Percentiles rank a stretch among this genome's conserved stretches.
Evolutionary conservation across 2,888 invertebrate genomes (phyloP).

Genomic region (Eutolmus rufibarbis): DNA sequence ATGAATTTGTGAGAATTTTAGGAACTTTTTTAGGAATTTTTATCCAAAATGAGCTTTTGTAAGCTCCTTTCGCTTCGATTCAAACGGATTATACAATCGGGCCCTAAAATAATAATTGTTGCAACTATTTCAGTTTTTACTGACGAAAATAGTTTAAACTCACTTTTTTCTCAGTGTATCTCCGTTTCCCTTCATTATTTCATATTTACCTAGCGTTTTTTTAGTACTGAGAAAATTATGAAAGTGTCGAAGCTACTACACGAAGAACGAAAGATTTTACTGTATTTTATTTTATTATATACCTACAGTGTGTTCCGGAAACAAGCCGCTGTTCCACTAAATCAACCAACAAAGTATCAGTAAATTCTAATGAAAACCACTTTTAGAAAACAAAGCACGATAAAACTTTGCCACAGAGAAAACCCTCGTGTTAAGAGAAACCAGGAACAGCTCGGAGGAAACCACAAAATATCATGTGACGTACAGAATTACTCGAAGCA

Average conservation of each 20-base stretch:
- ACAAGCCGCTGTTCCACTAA: neutral
- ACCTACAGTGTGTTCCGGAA: neutral
- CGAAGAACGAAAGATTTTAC: neutral
- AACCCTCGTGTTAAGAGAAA: slow-evolving; percentile 13
- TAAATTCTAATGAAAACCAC: slow-evolving; percentile 38
- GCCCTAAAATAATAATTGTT: no score
- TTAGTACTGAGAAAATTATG: no score
- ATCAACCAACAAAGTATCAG: neutral
- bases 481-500: slow-evolving; percentile 26
- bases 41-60: no score
- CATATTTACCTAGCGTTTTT: no score
- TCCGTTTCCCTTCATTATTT: neutral
- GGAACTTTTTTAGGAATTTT: no score
- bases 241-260: no score
- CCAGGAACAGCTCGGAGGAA: neutral
- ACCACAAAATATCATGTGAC: slow-evolving; percentile 36
- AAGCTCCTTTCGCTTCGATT: no score
- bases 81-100: no score
- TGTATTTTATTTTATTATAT: neutral
- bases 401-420: slow-evolving; percentile 19
- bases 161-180: no score
- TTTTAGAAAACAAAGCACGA: slow-evolving; percentile 35
- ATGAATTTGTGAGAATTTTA: no score
- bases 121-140: no score
- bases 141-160: no score